Evolutionary conservation across 2,888 invertebrate genomes (phyloP).

Genomic region (Ypsolopha scabrella): DNA sequence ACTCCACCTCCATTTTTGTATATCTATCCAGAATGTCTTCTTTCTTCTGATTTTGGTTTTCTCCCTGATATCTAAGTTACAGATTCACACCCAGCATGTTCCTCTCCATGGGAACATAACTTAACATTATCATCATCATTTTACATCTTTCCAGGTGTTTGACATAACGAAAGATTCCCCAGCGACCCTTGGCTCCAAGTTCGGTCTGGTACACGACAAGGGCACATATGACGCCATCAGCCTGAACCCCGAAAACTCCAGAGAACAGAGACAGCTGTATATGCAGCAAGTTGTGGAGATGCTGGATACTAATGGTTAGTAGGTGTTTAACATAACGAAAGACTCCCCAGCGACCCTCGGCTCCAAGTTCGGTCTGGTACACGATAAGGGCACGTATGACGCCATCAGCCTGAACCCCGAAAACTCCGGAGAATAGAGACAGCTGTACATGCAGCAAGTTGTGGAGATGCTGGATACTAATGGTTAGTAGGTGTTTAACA

Average conservation of each 20-base stretch:
- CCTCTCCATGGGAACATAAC: too few relatives aligned
- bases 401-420: too few relatives aligned
- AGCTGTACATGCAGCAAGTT: too few relatives aligned
- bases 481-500: too few relatives aligned
- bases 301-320: conserved; percentile 70
- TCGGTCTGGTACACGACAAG: conserved; percentile 74
- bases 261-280: conserved; percentile 74
- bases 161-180: conserved; percentile 71
- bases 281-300: conserved; percentile 73
- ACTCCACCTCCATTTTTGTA: too few relatives aligned
- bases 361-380: conserved; percentile 71
- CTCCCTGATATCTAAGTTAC: too few relatives aligned
- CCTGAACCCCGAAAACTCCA: conserved; percentile 78
- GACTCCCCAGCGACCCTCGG: conserved; percentile 67
- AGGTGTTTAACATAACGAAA: conserved; percentile 76
- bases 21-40: too few relatives aligned
- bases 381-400: conserved; percentile 84
- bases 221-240: conserved; percentile 95
- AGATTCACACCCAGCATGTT: too few relatives aligned
- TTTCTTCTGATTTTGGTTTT: too few relatives aligned
- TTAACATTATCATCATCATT: too few relatives aligned
- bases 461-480: too few relatives aligned
- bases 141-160: conserved; percentile 44
- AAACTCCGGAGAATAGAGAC: too few relatives aligned
- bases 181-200: conserved; percentile 41